Evolutionary conservation across 2,888 invertebrate genomes (phyloP), one percentile per base, ranked within the genome.

Genomic region (Brachyopa scutellaris): DNA sequence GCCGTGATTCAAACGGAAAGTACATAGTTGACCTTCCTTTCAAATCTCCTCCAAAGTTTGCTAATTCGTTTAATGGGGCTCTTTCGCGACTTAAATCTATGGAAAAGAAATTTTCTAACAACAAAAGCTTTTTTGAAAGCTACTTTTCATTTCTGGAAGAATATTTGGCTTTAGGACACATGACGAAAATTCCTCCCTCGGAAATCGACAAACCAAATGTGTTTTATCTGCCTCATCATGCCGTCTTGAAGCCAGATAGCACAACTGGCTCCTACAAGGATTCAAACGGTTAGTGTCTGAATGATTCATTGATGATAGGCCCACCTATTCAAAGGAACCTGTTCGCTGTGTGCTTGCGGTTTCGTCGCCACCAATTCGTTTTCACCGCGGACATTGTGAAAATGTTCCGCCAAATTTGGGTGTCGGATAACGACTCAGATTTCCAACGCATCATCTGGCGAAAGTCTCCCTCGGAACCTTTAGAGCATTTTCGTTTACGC

Each of bases 321-420:
- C 51, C 42, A 11, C 70, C 59, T 2, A 59, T 70, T 19, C 33
- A 61, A 36, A 13, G 19, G 2, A 49, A 53, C 8, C 31, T 59
- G 0, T 70, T 70, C 11, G 1, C 49, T 9, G 70, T 69, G 1
- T 59, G 49, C 23, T 21, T 38, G 1, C 9, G 59, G 13, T 59
- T 67, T 55, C 55, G n/a, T n/a, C n/a, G n/a, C n/a, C n/a, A n/a
- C n/a, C n/a, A n/a, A n/a, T n/a, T n/a, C n/a, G n/a, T n/a, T 21
- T 66, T 38, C 29, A 51, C 64, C 1, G 64, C 64, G 1, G 38
- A 66, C 19, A 51, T 66, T 8, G 23, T 57, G 0, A 49, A 70
- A 21, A 59, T 69, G 59, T 69, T 38, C 11, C 49, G 59, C 6
- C 59, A 59, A 59, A 70, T 70, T 6, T 59, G 59, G 49, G 70